These are phyloP conservation scores for Etheostoma perlongum DNA, from an alignment of 2,797 vertebrate genomes.

Conservation along the genomic window DNA sequence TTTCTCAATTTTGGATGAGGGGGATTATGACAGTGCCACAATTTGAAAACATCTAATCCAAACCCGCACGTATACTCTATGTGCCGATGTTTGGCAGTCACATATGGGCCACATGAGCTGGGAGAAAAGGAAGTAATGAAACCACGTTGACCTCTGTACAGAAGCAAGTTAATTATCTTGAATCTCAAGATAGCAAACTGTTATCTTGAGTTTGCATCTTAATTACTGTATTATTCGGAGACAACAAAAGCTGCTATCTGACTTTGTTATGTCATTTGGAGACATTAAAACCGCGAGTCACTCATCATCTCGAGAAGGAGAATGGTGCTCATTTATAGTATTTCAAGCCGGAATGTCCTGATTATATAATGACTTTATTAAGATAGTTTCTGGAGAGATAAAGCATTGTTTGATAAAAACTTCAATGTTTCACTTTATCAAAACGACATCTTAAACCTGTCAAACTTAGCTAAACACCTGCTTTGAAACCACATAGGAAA, in stretches of 20 bases:
- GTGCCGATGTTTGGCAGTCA: too few relatives aligned
- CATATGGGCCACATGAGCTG: background rate
- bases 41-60: background rate
- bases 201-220: slow-evolving; percentile 48
- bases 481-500: too few relatives aligned
- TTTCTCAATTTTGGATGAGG: too few relatives aligned
- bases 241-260: slow-evolving; percentile 17
- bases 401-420: slow-evolving; percentile 3
- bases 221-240: slow-evolving; percentile 29
- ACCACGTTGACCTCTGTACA: slow-evolving; percentile 4
- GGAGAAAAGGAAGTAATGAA: slow-evolving; percentile 4
- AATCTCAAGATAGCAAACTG: slow-evolving; percentile 22
- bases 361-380: background rate
- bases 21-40: too few relatives aligned
- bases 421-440: slow-evolving; percentile 24
- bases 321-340: background rate
- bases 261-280: slow-evolving; percentile 29
- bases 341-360: slow-evolving; percentile 3
- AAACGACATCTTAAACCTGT: background rate
- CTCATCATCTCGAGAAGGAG: background rate
- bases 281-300: slow-evolving; percentile 10
- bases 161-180: slow-evolving; percentile 41
- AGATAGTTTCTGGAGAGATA: background rate
- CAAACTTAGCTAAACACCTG: too few relatives aligned
- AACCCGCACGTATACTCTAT: background rate